phyloP scores from a whole-genome alignment of 2,888 invertebrate species.

The Chymomyza caudatula region DNA sequence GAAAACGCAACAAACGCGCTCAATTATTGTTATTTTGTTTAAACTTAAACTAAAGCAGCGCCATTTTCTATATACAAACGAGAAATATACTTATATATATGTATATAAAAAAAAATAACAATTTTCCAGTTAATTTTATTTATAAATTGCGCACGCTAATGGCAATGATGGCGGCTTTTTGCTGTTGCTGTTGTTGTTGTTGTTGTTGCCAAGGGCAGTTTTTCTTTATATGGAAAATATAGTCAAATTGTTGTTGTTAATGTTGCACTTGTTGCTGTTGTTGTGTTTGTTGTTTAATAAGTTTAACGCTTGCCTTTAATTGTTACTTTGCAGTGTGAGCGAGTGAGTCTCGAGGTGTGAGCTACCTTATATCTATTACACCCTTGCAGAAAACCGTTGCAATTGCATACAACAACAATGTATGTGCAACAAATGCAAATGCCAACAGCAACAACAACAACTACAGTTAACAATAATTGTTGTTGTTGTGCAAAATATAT shows the following conservation, averaged over 20 bases:
- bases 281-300: conserved; percentile 3
- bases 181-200: not conserved
- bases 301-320: not conserved
- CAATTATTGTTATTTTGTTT: conserved; percentile 1
- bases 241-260: not conserved
- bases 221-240: not conserved
- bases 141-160: not conserved
- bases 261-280: not conserved
- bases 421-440: not conserved
- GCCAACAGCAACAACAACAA: conserved; percentile 26
- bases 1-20: conserved; percentile 16
- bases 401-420: not conserved
- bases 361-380: not conserved
- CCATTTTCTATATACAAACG: not conserved
- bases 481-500: conserved; percentile 39
- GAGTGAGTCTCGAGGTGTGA: not conserved
- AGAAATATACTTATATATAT: not conserved
- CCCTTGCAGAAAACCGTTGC: not conserved
- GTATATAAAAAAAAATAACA: not conserved
- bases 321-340: not conserved
- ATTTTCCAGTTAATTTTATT: conserved; percentile 1
- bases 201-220: not conserved
- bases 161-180: not conserved
- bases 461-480: not conserved
- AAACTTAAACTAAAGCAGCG: not conserved